A percentile compares a stretch with the other conserved stretches of the same genome.
phyloP scores from a whole-genome alignment of 1,140 invertebrate genomes.

The Lordiphosa clarofinis region DNA sequence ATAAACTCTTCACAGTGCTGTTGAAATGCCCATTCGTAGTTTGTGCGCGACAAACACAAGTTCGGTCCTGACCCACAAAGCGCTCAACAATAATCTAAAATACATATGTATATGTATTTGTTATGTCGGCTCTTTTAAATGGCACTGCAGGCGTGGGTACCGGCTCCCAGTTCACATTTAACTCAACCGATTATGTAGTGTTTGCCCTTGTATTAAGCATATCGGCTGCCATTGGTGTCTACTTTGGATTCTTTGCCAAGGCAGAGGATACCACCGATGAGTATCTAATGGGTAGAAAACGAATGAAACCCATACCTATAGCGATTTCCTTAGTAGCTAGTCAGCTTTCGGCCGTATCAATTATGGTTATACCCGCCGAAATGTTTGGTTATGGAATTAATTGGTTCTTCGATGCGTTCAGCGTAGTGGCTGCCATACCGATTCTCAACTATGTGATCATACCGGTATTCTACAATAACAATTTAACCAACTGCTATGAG shows the following conservation, averaged over 20 bases:
- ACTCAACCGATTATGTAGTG: constrained; percentile 82
- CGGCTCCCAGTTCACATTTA: constrained; percentile 72
- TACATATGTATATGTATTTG: too few species aligned
- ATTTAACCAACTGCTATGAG: constrained; percentile 90
- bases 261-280: constrained; percentile 82
- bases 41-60: constrained; percentile 11
- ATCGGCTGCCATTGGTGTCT: constrained; percentile 85
- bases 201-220: constrained; percentile 83
- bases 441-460: constrained; percentile 86
- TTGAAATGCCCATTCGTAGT: constrained; percentile 12
- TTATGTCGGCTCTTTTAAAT: constrained; percentile 48
- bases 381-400: constrained; percentile 89
- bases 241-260: constrained; percentile 81
- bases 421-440: constrained; percentile 85
- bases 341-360: constrained; percentile 90
- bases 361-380: constrained; percentile 90
- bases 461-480: constrained; percentile 90
- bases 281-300: constrained; percentile 83
- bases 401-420: constrained; percentile 83
- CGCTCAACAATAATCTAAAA: not conserved
- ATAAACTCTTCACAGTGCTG: constrained; percentile 13
- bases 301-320: constrained; percentile 84
- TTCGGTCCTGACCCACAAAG: not conserved
- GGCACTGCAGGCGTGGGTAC: constrained; percentile 19
- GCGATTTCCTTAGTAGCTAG: constrained; percentile 85